Evolutionary conservation across 1,140 invertebrate species (phyloP).

Genomic region (Vanessa atalanta): DNA sequence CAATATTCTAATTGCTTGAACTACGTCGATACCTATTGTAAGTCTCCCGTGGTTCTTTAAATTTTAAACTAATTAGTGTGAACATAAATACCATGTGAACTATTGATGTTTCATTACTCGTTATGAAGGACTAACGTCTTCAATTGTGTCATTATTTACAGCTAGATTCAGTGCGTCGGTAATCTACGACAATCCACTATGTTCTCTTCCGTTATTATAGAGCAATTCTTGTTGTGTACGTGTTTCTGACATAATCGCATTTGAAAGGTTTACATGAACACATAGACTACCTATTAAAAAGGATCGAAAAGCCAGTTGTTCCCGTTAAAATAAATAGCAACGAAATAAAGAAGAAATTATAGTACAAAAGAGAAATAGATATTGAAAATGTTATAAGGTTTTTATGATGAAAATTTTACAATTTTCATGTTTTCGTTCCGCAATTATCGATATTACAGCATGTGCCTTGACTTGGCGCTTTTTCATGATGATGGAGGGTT

Average conservation of each 20-base stretch:
- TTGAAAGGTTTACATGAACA: slow-evolving; percentile 31
- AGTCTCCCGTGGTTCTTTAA: neutral
- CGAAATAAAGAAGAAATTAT: too few species aligned
- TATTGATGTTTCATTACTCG: slow-evolving; percentile 35
- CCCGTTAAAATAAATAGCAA: too few species aligned
- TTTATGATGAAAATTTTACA: neutral
- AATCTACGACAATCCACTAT: slow-evolving; percentile 73
- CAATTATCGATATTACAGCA: slow-evolving; percentile 56
- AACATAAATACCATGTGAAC: slow-evolving; percentile 36
- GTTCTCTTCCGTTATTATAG: slow-evolving; percentile 69
- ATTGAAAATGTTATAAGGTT: too few species aligned
- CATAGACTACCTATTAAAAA: neutral
- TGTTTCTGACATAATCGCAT: slow-evolving; percentile 65
- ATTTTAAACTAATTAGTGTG: slow-evolving; percentile 10
- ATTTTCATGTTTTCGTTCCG: neutral
- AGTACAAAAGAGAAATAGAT: too few species aligned
- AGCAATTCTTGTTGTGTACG: slow-evolving; percentile 68
- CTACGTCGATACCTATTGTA: too few species aligned
- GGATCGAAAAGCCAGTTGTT: too few species aligned
- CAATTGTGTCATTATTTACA: slow-evolving; percentile 76
- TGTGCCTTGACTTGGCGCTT: slow-evolving; percentile 51
- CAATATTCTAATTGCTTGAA: too few species aligned
- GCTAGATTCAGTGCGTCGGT: slow-evolving; percentile 64
- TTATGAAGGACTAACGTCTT: slow-evolving; percentile 47
- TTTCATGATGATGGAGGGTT: slow-evolving; percentile 61